Percentiles rank a stretch among this genome's conserved stretches.
phyloP scores from a whole-genome alignment of 2,888 invertebrate species.

The Lepidochrysops patricia region DNA sequence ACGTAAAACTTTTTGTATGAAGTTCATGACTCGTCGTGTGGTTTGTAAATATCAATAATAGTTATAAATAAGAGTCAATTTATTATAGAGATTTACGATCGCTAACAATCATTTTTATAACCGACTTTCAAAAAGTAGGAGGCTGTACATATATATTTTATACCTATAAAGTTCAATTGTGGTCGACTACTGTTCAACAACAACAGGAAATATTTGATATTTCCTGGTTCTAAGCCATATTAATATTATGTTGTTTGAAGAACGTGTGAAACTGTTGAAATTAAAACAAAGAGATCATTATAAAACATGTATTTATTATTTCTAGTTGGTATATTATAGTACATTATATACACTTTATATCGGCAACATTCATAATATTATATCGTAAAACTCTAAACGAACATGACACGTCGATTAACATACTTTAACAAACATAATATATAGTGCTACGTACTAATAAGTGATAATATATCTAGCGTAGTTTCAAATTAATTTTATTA shows the following conservation, averaged over 20 bases:
- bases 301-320: slow-evolving; percentile 47
- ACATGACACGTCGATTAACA: slow-evolving; percentile 26
- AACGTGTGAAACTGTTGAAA: not conserved
- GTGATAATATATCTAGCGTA: slow-evolving; percentile 23
- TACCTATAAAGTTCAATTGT: too few relatives aligned
- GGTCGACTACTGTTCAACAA: too few relatives aligned
- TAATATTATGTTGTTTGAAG: not conserved
- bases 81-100: too few relatives aligned
- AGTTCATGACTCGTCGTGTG: too few relatives aligned
- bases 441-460: slow-evolving; percentile 22
- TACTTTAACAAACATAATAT: slow-evolving; percentile 10
- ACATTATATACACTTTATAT: slow-evolving; percentile 58
- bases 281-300: slow-evolving; percentile 28
- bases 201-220: too few relatives aligned
- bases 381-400: slow-evolving; percentile 28
- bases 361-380: slow-evolving; percentile 30
- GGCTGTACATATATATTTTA: too few relatives aligned
- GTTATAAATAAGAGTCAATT: too few relatives aligned
- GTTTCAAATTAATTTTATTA: slow-evolving; percentile 23
- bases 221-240: not conserved
- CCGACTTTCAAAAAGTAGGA: too few relatives aligned
- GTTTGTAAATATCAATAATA: too few relatives aligned
- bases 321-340: slow-evolving; percentile 54
- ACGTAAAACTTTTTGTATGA: too few relatives aligned
- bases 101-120: too few relatives aligned